Evolutionary conservation across 2,888 invertebrate genomes (phyloP).

Genomic region (Tipula vernalis): DNA sequence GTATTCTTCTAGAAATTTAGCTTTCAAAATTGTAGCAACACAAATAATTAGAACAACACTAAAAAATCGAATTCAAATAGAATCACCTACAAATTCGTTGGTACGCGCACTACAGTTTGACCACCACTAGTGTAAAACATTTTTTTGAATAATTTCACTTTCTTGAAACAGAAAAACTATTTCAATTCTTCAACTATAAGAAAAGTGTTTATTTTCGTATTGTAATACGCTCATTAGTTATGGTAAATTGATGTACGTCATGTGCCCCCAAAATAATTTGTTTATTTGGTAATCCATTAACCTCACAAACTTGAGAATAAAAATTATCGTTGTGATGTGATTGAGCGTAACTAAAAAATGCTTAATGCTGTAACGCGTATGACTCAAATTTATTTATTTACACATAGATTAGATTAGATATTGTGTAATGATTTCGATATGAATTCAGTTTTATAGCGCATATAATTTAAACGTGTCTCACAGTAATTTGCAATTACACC

Average conservation of each 20-base stretch:
- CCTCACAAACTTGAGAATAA: neutral
- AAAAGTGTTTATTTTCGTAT: neutral
- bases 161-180: neutral
- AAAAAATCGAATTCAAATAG: too few relatives aligned
- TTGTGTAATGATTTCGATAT: neutral
- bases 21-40: neutral
- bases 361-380: neutral
- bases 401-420: neutral
- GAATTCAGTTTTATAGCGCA: neutral
- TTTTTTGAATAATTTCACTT: neutral
- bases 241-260: neutral
- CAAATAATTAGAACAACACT: neutral
- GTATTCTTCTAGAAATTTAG: neutral
- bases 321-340: neutral
- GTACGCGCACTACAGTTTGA: neutral
- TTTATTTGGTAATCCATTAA: neutral
- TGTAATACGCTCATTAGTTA: neutral
- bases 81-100: too few relatives aligned
- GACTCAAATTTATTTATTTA: neutral
- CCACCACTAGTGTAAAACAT: neutral
- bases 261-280: neutral
- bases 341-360: neutral
- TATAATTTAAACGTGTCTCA: neutral
- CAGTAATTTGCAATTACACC: neutral
- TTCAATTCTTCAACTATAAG: neutral